Conservation (phyloP, 2,888 invertebrate species). For the Mesopsocus fuscifrons region DNA sequence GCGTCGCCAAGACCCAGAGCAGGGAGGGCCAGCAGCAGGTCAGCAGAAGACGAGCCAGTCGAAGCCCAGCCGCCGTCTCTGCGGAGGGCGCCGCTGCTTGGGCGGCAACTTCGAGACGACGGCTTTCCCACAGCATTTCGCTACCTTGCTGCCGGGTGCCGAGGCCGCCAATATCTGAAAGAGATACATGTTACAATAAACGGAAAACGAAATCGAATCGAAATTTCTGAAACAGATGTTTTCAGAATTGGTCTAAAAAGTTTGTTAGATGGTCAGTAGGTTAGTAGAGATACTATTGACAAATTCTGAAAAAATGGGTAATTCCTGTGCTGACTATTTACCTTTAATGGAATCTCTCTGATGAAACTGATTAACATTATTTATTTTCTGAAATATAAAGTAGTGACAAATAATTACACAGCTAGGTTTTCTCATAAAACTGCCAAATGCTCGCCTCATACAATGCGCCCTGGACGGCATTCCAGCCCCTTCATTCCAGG, state of each 20-base stretch:
- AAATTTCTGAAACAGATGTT: constrained; percentile 1
- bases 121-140: constrained; percentile 75
- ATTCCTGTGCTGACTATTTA: too few relatives aligned
- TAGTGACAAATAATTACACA: too few relatives aligned
- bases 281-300: too few relatives aligned
- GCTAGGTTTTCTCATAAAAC: too few relatives aligned
- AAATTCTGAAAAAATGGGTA: too few relatives aligned
- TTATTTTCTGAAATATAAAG: too few relatives aligned
- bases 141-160: constrained; percentile 42
- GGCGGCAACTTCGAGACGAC: constrained; percentile 59
- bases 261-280: too few relatives aligned
- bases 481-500: too few relatives aligned
- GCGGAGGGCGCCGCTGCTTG: constrained; percentile 45
- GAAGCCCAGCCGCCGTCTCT: constrained; percentile 48
- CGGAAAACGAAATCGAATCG: constrained; percentile 1
- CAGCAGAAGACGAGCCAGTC: constrained; percentile 39
- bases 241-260: neutral
- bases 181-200: neutral
- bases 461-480: too few relatives aligned
- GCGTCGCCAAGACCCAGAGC: constrained; percentile 68
- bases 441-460: too few relatives aligned
- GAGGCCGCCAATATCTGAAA: constrained; percentile 64
- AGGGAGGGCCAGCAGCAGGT: constrained; percentile 87
- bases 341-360: too few relatives aligned
- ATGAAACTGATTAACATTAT: too few relatives aligned